Percentiles rank a stretch among this genome's conserved stretches.
Evolutionary conservation across 2,888 invertebrate genomes (phyloP).

Genomic region (Ferdinandea cuprea): DNA sequence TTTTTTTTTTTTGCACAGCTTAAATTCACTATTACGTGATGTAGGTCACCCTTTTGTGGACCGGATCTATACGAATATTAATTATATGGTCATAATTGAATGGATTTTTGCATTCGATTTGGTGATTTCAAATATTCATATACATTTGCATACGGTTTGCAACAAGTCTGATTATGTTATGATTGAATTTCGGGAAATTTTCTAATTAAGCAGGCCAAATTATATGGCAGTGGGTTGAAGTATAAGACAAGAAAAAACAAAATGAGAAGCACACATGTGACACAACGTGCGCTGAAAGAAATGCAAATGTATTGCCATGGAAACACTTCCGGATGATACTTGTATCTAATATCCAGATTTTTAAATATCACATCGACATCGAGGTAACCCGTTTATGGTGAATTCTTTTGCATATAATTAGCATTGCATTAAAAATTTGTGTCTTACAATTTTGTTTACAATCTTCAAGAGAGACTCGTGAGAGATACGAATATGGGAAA

Average conservation of each 20-base stretch:
- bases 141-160: constrained; percentile 41
- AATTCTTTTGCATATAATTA: constrained; percentile 51
- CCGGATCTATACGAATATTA: neutral
- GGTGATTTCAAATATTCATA: neutral
- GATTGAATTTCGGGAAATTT: constrained; percentile 3
- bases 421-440: constrained; percentile 1
- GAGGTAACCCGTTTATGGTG: constrained; percentile 25
- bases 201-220: constrained; percentile 2
- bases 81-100: neutral
- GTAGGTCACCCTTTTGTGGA: constrained; percentile 34
- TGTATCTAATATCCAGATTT: neutral
- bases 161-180: constrained; percentile 20
- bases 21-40: neutral
- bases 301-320: constrained; percentile 29
- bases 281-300: constrained; percentile 9
- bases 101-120: constrained; percentile 16
- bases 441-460: neutral
- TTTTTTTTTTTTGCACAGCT: constrained; percentile 14
- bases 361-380: neutral
- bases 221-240: neutral
- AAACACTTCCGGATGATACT: constrained; percentile 22
- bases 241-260: neutral
- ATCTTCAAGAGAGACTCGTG: neutral
- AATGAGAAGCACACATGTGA: neutral
- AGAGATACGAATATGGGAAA: no score